Conservation (phyloP, 2,113 vertebrate genomes). For the Orthonyx spaldingii region DNA sequence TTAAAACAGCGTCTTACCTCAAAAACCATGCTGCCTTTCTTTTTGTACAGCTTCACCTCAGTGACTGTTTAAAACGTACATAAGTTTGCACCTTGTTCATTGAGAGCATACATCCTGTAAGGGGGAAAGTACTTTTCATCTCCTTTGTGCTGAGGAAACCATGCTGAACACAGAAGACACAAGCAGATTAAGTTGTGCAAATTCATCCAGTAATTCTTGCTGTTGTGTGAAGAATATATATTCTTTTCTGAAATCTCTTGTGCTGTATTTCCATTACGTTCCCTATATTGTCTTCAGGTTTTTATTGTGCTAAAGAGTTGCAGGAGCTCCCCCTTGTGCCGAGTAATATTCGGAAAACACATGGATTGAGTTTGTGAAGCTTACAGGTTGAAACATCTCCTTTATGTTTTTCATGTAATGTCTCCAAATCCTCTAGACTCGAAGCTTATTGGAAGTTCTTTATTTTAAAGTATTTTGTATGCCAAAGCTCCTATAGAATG, state of each 20-base stretch:
- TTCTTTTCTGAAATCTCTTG: background rate
- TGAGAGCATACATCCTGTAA: background rate
- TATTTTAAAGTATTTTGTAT: background rate
- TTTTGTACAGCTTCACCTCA: background rate
- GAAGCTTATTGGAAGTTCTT: background rate
- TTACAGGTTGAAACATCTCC: background rate
- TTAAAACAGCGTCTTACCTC: background rate
- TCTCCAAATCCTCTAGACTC: background rate
- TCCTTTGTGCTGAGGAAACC: background rate
- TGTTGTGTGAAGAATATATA: background rate
- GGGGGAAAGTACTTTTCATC: background rate
- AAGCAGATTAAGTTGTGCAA: background rate
- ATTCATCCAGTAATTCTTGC: background rate
- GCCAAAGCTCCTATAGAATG: background rate
- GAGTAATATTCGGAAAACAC: background rate
- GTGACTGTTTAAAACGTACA: background rate
- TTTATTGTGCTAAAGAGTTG: constrained; percentile 14
- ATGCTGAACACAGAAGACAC: background rate
- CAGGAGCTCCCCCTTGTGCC: constrained; percentile 68
- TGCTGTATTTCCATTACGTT: background rate
- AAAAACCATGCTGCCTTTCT: background rate
- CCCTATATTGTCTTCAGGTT: background rate
- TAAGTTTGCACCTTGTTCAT: background rate
- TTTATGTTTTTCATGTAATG: background rate
- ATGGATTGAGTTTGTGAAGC: background rate